Percentiles rank a stretch among this genome's conserved stretches.
These are phyloP conservation scores for Agapornis canus DNA, from an alignment of 2,797 vertebrate genomes.

Conservation along the genomic window DNA sequence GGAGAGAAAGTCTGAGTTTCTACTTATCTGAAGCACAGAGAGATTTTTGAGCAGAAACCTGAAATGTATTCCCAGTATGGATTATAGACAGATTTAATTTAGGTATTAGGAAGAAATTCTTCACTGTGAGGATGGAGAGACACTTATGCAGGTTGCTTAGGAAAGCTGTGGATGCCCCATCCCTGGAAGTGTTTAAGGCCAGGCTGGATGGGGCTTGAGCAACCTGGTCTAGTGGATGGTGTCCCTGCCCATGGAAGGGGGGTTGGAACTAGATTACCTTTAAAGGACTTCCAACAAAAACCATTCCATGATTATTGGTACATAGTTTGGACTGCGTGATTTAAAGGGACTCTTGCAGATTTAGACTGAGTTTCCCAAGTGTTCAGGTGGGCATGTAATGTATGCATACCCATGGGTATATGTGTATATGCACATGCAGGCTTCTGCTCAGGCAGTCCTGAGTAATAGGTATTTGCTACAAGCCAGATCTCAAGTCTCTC, in stretches of 20 bases:
- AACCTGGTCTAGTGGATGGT: neutral
- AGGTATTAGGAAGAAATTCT: neutral
- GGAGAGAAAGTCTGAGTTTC: rapidly evolving
- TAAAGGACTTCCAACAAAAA: neutral
- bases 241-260: neutral
- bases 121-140: neutral
- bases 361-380: neutral
- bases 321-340: neutral
- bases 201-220: neutral
- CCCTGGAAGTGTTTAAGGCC: neutral
- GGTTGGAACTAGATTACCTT: neutral
- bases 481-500: neutral
- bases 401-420: rapidly evolving
- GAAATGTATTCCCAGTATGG: neutral
- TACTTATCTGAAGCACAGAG: neutral
- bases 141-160: neutral
- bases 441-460: neutral
- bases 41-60: neutral
- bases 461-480: neutral
- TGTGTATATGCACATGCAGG: rapidly evolving
- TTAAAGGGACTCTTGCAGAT: neutral
- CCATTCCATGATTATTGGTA: neutral
- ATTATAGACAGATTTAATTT: neutral
- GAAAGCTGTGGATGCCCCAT: neutral
- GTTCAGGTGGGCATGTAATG: neutral